Base-by-base conservation (phyloP, 2,113 vertebrate species). In the Gallinago media region DNA sequence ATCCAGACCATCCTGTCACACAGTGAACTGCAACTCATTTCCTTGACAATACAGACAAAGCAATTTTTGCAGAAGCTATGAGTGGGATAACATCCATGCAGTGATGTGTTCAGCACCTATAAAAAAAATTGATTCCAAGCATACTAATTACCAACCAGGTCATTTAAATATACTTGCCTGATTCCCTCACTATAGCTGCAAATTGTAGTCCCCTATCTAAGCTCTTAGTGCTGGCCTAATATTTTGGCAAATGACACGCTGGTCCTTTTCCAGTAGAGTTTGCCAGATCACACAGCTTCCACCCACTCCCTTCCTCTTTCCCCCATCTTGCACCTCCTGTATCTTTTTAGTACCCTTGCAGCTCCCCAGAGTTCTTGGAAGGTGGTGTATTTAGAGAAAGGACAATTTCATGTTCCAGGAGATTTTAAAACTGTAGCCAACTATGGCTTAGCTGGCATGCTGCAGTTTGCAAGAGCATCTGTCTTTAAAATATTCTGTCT, bases 401-500 rank as follows among this genome's bases (percentile, higher is more conserved):
- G 85, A 84, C 70, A 93, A 34, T 92, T 86, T 88, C 61, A 67
- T 95, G 59, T 96, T 97, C 85, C 90, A 96, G 61, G 34, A 92
- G 63, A 83, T 94, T 86, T 92, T 84, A 77, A 88, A 89, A 92
- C 52, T 84, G 65, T 54, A 93, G 72, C 88, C 85, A 94, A 27
- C 75, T 89, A 36, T 68, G 65, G 55, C 55, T 84, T 95, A 81
- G 63, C 74, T 95, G 93, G 88, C 85, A 83, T 92, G 78, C 26
- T 93, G 78, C 77, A 92, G 76, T 93, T 93, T 93, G 49, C 68
- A 84, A 65, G 65, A 93, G 65, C 94, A 96, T 96, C 95, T 97
- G 93, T 92, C 85, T 95, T 7, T 86, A 92, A 95, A 94, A 92
- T 92, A 87, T 91, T 96, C 96, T 88, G 55, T 92, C n/a, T 92